Percentiles rank a stretch among this genome's conserved stretches.
phyloP scores from a whole-genome alignment of 1,140 invertebrate genomes.

The Drosophila watanabei region DNA sequence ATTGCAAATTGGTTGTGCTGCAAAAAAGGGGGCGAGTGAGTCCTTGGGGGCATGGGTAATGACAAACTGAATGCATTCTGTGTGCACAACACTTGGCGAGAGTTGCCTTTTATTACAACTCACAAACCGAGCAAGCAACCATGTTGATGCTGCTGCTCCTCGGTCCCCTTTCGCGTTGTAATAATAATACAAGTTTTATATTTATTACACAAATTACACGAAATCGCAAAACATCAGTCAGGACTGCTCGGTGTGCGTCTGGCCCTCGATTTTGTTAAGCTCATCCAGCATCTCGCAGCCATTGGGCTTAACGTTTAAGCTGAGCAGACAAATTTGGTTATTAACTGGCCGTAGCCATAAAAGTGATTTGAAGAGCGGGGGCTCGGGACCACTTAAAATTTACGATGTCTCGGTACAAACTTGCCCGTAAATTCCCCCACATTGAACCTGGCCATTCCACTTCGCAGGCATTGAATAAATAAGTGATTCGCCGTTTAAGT shows the following conservation, averaged over 20 bases:
- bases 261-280: slow-evolving; percentile 20
- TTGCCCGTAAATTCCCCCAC: slow-evolving; percentile 48
- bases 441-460: slow-evolving; percentile 33
- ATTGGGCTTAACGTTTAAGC: slow-evolving; percentile 40
- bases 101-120: slow-evolving; percentile 6
- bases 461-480: slow-evolving; percentile 28
- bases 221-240: slow-evolving; percentile 44
- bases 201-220: slow-evolving; percentile 51
- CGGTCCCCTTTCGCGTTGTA: not conserved
- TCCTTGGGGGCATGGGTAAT: slow-evolving; percentile 19
- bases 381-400: slow-evolving; percentile 59
- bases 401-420: slow-evolving; percentile 59
- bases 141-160: slow-evolving; percentile 1
- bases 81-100: slow-evolving; percentile 47
- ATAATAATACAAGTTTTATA: slow-evolving; percentile 51
- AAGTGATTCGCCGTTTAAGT: slow-evolving; percentile 31
- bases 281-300: slow-evolving; percentile 24
- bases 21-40: not conserved
- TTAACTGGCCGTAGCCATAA: slow-evolving; percentile 65
- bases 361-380: slow-evolving; percentile 19
- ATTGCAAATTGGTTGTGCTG: slow-evolving; percentile 46
- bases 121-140: not conserved
- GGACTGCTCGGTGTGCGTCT: not conserved
- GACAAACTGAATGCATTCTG: slow-evolving; percentile 43
- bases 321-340: slow-evolving; percentile 78